A percentile compares a stretch with the other conserved stretches of the same genome.
Evolutionary conservation across 2,797 vertebrate species (phyloP).

Genomic region (Neosilurus hyrtlii): DNA sequence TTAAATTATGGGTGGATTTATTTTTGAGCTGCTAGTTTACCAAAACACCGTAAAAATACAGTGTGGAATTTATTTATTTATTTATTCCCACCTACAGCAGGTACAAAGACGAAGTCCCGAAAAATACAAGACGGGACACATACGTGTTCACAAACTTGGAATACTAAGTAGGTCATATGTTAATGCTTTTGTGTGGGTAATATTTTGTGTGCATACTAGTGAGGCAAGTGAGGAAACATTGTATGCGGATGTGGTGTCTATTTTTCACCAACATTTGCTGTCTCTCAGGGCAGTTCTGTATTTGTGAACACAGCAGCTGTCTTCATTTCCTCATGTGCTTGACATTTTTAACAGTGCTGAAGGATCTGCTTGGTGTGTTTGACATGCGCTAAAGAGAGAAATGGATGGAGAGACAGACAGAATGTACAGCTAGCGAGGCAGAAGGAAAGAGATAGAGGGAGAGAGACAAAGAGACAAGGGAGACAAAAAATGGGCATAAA

Average conservation of each 20-base stretch:
- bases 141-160: constrained; percentile 15
- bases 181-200: constrained; percentile 44
- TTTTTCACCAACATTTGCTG: constrained; percentile 22
- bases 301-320: constrained; percentile 37
- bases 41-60: constrained; percentile 51
- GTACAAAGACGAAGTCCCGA: constrained; percentile 45
- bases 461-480: not conserved
- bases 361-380: constrained; percentile 29
- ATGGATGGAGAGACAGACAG: not conserved
- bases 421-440: not conserved
- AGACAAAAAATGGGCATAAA: not conserved
- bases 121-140: constrained; percentile 41
- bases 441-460: not conserved
- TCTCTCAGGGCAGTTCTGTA: constrained; percentile 15
- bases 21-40: constrained; percentile 56
- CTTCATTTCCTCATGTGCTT: constrained; percentile 32
- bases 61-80: constrained; percentile 44
- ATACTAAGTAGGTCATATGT: constrained; percentile 54
- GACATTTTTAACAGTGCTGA: constrained; percentile 17
- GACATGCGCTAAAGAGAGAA: constrained; percentile 29
- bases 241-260: constrained; percentile 31
- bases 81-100: constrained; percentile 22
- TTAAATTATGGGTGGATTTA: constrained; percentile 64
- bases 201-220: constrained; percentile 22
- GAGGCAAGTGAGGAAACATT: constrained; percentile 27